Conservation (phyloP, 2,797 vertebrate genomes). For the Tinamus major region DNA sequence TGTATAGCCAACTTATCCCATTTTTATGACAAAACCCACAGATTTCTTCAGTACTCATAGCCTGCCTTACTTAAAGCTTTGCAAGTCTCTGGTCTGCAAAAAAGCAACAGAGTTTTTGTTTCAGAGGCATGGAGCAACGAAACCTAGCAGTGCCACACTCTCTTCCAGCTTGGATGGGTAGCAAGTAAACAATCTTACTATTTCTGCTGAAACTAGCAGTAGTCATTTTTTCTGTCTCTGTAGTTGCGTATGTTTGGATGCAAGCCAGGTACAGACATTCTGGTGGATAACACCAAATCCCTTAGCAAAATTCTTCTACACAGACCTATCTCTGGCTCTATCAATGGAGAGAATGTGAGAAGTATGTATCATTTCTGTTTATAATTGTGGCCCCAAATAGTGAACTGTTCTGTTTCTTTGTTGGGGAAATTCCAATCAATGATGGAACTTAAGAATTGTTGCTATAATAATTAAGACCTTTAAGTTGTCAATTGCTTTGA, state of each 20-base stretch:
- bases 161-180: not conserved
- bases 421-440: not conserved
- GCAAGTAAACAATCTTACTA: conserved; percentile 41
- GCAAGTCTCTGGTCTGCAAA: not conserved
- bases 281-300: conserved; percentile 79
- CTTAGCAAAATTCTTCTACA: conserved; percentile 83
- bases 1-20: not conserved
- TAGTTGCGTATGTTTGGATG: conserved; percentile 80
- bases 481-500: not conserved
- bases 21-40: not conserved
- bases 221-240: conserved; percentile 78
- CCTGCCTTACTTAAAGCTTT: not conserved
- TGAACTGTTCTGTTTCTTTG: not conserved
- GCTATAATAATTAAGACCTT: not conserved
- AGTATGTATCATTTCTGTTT: not conserved
- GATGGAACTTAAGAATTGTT: not conserved
- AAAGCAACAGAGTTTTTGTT: not conserved
- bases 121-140: not conserved
- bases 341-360: not conserved
- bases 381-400: not conserved
- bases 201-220: conserved; percentile 85
- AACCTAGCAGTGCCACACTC: not conserved
- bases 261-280: conserved; percentile 80
- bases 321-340: conserved; percentile 79
- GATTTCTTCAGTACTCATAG: not conserved